Base-by-base conservation (phyloP, 2,888 invertebrate genomes). In the Agrilus cyanescens region DNA sequence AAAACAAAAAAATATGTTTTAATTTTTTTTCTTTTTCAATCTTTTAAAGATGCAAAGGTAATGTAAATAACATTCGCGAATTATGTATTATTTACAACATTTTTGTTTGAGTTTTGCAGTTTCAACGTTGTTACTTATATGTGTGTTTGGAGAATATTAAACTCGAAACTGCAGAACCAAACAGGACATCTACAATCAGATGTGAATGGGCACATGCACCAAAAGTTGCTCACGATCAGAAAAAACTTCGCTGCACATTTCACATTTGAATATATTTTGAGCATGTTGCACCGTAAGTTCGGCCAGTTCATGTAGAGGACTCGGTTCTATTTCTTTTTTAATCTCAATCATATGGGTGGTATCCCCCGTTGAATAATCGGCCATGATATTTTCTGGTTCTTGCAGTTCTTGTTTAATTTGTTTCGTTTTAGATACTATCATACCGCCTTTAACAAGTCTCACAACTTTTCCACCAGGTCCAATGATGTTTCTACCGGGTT, bases 121-220 rank as follows among this genome's bases (percentile, higher is more conserved):
- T 10, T 25, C 2, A 25, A 25, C 25, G 8, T 2, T 25, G 2
- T 10, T 25, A 25, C 10, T 10, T 25, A 10, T 25, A 10, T 25
- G 25, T 25, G 10, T 25, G 25, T 25, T 10, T 25, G 10, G 8
- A 25, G 4, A 10, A 25, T 10, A 25, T 10, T 10, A 25, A 25
- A 25, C 10, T 25, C 34, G 12, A 34, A 34, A 34, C 34, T 16
- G 12, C 12, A 12, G 14, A 34, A 15, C 4, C 34, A 13, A 37
- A 45, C 38, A 45, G 29, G 32, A 25, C 16, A 35, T 43, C 55
- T 59, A 59, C 57, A 67, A 72, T 81, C 80, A 82, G 67, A 88
- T 87, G 63, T 88, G 87, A 60, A 86, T 78, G 43, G 85, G 84
- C 56, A 87, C 85, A 66, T 88, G 87, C 42, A 82, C 72, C 48